Percentiles rank a stretch among this genome's conserved stretches.
Conservation (phyloP, 64 coral and sea anemone species). For the Actinia tenebrosa region DNA sequence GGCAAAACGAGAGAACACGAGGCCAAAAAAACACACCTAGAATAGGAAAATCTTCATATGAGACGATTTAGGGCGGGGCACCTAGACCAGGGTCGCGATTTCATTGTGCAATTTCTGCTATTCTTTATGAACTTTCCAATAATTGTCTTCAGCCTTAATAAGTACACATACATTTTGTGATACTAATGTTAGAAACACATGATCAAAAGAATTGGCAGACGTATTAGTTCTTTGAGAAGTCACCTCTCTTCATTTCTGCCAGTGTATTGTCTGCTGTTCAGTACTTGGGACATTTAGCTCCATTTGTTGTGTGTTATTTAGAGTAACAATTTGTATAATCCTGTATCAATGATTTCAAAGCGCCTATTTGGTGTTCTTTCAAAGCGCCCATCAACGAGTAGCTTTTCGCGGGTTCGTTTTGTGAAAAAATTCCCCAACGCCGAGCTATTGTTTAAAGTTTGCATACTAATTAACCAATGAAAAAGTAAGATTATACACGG, state of each 20-base stretch:
- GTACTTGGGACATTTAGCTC: background rate
- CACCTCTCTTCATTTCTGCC: background rate
- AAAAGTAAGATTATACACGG: constrained; percentile 45
- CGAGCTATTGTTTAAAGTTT: constrained; percentile 43
- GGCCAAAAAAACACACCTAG: background rate
- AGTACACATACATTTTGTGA: background rate
- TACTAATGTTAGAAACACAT: background rate
- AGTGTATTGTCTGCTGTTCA: background rate
- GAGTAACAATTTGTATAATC: background rate
- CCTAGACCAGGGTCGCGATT: too few species aligned
- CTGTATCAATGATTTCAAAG: too few species aligned
- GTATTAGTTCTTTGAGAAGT: background rate
- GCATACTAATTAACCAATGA: constrained; percentile 67
- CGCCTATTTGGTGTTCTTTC: background rate
- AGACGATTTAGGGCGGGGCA: constrained; percentile 17
- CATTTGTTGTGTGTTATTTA: background rate
- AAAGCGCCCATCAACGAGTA: background rate
- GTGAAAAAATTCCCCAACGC: constrained; percentile 17
- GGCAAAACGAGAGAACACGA: constrained; percentile 6
- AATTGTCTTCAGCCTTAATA: background rate
- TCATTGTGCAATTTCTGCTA: background rate
- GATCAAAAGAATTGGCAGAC: constrained; percentile 5
- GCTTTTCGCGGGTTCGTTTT: background rate
- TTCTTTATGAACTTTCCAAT: background rate
- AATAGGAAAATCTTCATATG: background rate